These are phyloP conservation scores for Neoseiulus cucumeris DNA, from an alignment of 1,140 invertebrate species.

Conservation along the genomic window DNA sequence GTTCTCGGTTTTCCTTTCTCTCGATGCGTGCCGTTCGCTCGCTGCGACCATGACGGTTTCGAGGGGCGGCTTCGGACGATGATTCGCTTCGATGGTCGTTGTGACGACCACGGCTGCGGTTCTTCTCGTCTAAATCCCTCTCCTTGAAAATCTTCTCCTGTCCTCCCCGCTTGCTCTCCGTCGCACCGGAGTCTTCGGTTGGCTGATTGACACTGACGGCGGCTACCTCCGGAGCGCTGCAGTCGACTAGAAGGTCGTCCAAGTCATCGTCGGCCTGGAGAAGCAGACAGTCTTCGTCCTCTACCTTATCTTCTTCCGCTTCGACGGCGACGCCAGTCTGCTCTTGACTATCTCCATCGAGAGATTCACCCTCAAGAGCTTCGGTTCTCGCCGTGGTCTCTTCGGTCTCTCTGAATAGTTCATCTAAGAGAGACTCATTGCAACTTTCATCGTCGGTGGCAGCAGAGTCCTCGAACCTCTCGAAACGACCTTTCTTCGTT, in stretches of 20 bases:
- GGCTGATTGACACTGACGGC: not conserved
- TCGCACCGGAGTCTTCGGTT: not conserved
- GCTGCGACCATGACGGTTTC: not conserved
- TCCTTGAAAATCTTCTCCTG: no score
- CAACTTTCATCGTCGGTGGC: not conserved
- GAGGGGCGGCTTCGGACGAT: not conserved
- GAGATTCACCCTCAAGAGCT: no score
- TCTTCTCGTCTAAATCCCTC: no score
- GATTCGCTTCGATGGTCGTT: not conserved
- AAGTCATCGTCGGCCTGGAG: not conserved
- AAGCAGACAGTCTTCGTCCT: slow-evolving; percentile 1
- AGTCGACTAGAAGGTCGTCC: not conserved
- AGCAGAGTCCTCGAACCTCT: not conserved
- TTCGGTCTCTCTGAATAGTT: not conserved
- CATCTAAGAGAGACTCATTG: slow-evolving; percentile 1
- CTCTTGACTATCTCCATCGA: not conserved
- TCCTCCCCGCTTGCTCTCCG: not conserved
- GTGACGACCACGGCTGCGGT: not conserved
- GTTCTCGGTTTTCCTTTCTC: not conserved
- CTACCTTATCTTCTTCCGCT: not conserved
- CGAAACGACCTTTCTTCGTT: not conserved
- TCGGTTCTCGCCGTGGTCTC: not conserved
- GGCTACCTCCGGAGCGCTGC: not conserved
- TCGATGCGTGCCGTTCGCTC: not conserved
- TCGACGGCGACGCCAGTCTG: not conserved